phyloP scores from a whole-genome alignment of 2,888 invertebrate species.

The Apeira syringaria region DNA sequence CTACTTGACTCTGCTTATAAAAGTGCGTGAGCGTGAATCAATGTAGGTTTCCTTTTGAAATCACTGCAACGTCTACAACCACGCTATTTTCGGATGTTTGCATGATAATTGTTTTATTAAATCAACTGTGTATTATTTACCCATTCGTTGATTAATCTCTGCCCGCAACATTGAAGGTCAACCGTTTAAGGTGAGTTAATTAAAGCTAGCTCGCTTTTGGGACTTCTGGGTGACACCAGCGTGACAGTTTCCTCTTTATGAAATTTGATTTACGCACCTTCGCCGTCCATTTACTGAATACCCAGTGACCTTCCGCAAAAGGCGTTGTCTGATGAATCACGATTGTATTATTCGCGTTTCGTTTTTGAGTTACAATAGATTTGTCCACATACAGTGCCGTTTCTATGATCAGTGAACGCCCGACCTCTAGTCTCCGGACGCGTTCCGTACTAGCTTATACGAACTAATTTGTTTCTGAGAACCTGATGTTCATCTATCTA shows the following conservation, averaged over 20 bases:
- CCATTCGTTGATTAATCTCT: conserved; percentile 47
- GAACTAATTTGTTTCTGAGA: too few relatives aligned
- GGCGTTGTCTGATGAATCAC: conserved; percentile 61
- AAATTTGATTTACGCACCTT: conserved; percentile 62
- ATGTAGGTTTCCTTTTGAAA: neutral
- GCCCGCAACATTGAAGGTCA: conserved; percentile 55
- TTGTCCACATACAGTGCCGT: conserved; percentile 45
- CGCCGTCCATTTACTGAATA: conserved; percentile 6
- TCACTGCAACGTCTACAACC: neutral
- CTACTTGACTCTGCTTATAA: too few relatives aligned
- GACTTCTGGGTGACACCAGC: conserved; percentile 18
- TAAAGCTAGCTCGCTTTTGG: conserved; percentile 59
- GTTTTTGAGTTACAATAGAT: conserved; percentile 55
- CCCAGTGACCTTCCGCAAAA: conserved; percentile 65
- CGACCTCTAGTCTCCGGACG: conserved; percentile 49
- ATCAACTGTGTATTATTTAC: conserved; percentile 18
- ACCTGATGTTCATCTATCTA: too few relatives aligned
- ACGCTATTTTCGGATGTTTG: conserved; percentile 9
- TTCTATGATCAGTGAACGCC: conserved; percentile 67
- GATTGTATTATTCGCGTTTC: conserved; percentile 51
- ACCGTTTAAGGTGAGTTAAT: conserved; percentile 63
- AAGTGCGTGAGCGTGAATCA: neutral
- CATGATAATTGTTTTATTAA: conserved; percentile 22
- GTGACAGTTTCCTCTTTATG: conserved; percentile 55
- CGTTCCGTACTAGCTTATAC: conserved; percentile 54